Base-by-base conservation (phyloP, 2,888 invertebrate genomes). In the Apamea epomidion region DNA sequence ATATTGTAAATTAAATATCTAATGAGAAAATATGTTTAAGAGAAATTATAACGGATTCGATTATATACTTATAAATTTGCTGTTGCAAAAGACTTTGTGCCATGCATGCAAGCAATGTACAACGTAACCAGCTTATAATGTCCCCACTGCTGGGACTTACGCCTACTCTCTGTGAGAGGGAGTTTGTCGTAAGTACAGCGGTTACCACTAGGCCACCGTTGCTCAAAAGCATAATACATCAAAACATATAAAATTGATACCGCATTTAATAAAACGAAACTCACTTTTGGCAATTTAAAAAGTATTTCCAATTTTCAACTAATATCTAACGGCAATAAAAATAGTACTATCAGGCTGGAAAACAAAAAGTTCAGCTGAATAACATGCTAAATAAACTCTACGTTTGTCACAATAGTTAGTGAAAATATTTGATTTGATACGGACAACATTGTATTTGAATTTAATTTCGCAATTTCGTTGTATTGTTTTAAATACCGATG, bases 401-500 rank as follows among this genome's bases (percentile, higher is more conserved):
- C n/a, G 21, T 37, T 58, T 45, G 7, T 58, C 45, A n/a, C 25
- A 42, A 32, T n/a, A 78, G 42, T 37, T 37, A 12, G 5, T 54
- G 4, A 48, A 58, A 16, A 51, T 69, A 54, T 42, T 21, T 69
- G 37, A 25, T 69, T 62, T 32, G 32, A n/a, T 42, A 62, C 0
- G 16, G 1, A 12, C 25, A 29, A 62, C 2, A 32, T 14, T 18
- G 14, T 25, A 60, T 79, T 25, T 18, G 21, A 79, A 64, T 37
- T 64, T 12, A 8, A 54, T 54, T 45, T 29, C 16, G 12, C 29
- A 42, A 42, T 62, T 42, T 64, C 7, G 12, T 54, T 8, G 45
- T n/a, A 80, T 62, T 62, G 62, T 71, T 80, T 81, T 21, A 42
- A 60, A 42, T 42, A 51, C 25, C 25, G 14, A 54, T 45, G n/a